Evolutionary conservation across 2,113 vertebrate genomes (phyloP), one percentile per base, ranked within the genome.

Genomic region (Hymenochirus boettgeri): DNA sequence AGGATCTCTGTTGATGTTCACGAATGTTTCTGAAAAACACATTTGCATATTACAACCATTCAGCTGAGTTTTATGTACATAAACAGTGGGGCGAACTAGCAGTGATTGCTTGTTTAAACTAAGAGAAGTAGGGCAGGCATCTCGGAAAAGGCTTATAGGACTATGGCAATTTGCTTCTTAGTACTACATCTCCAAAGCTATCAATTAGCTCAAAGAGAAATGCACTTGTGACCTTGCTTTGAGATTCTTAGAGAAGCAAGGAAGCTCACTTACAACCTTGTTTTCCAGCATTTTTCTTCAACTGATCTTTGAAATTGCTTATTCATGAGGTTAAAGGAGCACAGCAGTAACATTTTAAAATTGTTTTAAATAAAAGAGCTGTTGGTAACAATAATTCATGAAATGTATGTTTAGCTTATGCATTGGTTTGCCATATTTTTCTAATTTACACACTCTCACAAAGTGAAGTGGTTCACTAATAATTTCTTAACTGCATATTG

Each of bases 31-130:
- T 35, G 33, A 31, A 35, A 51, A 62, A 51, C 7, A 24, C 9
- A 62, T 62, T 62, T 52, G 22, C 31, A 62, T 52, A 37, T 52
- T 18, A 25, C 17, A 37, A 13, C 19, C 24, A 24, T 33, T 52
- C 47, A 35, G 48, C 61, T n/a, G 27, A 35, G 19, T 9, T 62
- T 25, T 18, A 26, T 55, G 25, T 55, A 19, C 19, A 2, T 55
- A 15, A 22, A 9, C 7, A 22, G 19, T 22, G 46, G 18, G 46
- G 21, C 22, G 46, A 10, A 8, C 46, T 23, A 22, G 19, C 19
- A 22, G 18, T 48, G 46, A 48, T 23, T 48, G 46, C 46, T 48
- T 48, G 46, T 48, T 22, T 23, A 21, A 48, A 22, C 18, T 48
- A 48, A 12, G 46, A 7, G 22, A 23, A 42, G 39, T 15, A 42